Evolutionary conservation across 92 coral and sea anemone species (phyloP), one percentile per base, ranked within the genome.

Genomic region (Epizoanthus rinbou): DNA sequence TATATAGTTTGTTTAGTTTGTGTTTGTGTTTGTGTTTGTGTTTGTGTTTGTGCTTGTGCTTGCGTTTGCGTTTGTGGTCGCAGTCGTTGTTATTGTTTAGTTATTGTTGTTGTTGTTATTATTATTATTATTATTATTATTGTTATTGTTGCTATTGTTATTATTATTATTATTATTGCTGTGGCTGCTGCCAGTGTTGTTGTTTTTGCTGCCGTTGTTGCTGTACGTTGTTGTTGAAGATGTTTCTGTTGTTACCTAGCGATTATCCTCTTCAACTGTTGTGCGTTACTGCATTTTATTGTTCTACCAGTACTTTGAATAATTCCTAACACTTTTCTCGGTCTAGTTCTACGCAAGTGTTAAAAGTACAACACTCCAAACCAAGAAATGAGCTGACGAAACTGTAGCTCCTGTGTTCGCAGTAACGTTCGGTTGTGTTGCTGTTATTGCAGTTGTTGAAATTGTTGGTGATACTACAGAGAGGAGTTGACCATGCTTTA

Each of bases 331-430:
- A 10, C 28, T 28, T 64, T 14, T 16, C 18, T 64, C 31, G 2
- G 31, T 28, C 15, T 16, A 37, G 43, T 37, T 25, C 35, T 37
- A 65, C 37, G 19, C 71, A 31, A 67, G 47, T 16, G 17, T 33
- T 67, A 13, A 67, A 37, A 67, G 73, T 9, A 67, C 7, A 3
- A 19, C 73, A 67, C 73, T 67, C 73, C 73, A 67, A 67, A 67
- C 39, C 17, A 67, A 19, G 73, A 67, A 19, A 19, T 15, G 35
- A 9, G 73, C 16, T 33, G 73, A 37, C 31, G 19, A 67, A 33
- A 67, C 47, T 33, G 50, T 33, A 33, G 16, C 18, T 67, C 73
- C 73, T 25, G 17, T 6, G 28, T 41, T 33, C 1, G 47, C 35
- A 67, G 25, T 10, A 67, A 31, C 73, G 33, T 35, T 41, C 10